These are phyloP conservation scores for Papilio elwesi DNA, from an alignment of 2,888 invertebrate species.

Conservation along the genomic window DNA sequence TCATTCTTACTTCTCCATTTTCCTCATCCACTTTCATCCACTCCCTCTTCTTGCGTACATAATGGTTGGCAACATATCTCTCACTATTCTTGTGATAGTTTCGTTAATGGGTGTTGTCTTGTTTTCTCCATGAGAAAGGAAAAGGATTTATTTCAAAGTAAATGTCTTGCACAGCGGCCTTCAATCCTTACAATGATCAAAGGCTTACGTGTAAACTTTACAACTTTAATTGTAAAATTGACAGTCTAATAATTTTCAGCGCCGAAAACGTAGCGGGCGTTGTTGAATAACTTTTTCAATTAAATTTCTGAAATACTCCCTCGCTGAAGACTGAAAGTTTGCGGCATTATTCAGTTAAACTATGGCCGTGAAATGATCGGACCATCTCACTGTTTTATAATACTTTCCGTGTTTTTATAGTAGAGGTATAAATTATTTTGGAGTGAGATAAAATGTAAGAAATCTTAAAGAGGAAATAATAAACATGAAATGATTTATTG, in stretches of 20 bases:
- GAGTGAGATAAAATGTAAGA: background rate
- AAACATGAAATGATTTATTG: background rate
- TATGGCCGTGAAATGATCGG: conserved; percentile 12
- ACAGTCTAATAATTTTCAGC: conserved; percentile 7
- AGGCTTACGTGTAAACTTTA: background rate
- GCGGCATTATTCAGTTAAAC: conserved; percentile 11
- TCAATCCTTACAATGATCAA: too few species aligned
- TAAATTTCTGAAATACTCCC: conserved; percentile 6
- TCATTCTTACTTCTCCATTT: too few species aligned
- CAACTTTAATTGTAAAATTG: conserved; percentile 8
- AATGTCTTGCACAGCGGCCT: too few species aligned
- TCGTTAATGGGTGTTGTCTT: too few species aligned
- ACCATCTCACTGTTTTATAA: conserved; percentile 3
- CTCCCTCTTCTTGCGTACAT: too few species aligned
- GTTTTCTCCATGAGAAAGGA: too few species aligned
- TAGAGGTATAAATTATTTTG: background rate
- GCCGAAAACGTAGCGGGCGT: conserved; percentile 2
- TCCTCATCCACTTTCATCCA: too few species aligned
- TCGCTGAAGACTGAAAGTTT: conserved; percentile 13
- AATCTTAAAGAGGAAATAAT: background rate
- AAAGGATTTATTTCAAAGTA: too few species aligned
- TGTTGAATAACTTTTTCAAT: conserved; percentile 6
- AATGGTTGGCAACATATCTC: too few species aligned
- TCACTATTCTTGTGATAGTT: too few species aligned
- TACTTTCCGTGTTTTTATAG: conserved; percentile 5